These are phyloP conservation scores for Nesospiza acunhae DNA, from an alignment of 2,113 vertebrate genomes.

Conservation along the genomic window DNA sequence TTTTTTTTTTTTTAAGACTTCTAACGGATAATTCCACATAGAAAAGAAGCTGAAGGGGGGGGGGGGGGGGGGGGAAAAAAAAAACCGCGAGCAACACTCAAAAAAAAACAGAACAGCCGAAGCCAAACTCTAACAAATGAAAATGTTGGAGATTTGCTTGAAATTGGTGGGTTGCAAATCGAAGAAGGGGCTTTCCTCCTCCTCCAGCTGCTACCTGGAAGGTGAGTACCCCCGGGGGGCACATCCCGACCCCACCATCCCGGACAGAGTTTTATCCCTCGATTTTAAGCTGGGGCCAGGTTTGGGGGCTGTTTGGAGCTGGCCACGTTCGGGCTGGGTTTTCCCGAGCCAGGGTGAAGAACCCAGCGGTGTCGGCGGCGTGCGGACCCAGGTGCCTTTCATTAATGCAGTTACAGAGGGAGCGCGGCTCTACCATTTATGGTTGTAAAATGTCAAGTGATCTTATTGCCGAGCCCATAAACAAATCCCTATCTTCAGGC, in stretches of 20 bases:
- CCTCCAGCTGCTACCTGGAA: slow-evolving; percentile 97
- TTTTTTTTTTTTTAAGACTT: background rate
- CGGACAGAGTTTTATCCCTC: background rate
- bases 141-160: slow-evolving; percentile 99
- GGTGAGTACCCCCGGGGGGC: slow-evolving; percentile 76
- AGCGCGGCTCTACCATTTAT: slow-evolving; percentile 76
- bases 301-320: background rate
- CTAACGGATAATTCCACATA: background rate
- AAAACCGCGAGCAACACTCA: too few species aligned
- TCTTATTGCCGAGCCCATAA: slow-evolving; percentile 19
- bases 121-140: slow-evolving; percentile 82
- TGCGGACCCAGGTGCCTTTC: slow-evolving; percentile 60
- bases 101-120: background rate
- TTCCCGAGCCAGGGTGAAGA: background rate
- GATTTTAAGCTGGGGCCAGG: background rate
- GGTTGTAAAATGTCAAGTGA: slow-evolving; percentile 63
- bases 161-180: slow-evolving; percentile 99
- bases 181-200: slow-evolving; percentile 95
- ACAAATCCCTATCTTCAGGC: slow-evolving; percentile 28
- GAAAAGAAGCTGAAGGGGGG: background rate
- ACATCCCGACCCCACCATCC: background rate
- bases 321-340: background rate
- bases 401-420: slow-evolving; percentile 45
- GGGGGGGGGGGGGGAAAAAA: background rate
- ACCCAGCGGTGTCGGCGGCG: background rate